Evolutionary conservation across 2,113 vertebrate genomes (phyloP).

Genomic region (Carettochelys insculpta): DNA sequence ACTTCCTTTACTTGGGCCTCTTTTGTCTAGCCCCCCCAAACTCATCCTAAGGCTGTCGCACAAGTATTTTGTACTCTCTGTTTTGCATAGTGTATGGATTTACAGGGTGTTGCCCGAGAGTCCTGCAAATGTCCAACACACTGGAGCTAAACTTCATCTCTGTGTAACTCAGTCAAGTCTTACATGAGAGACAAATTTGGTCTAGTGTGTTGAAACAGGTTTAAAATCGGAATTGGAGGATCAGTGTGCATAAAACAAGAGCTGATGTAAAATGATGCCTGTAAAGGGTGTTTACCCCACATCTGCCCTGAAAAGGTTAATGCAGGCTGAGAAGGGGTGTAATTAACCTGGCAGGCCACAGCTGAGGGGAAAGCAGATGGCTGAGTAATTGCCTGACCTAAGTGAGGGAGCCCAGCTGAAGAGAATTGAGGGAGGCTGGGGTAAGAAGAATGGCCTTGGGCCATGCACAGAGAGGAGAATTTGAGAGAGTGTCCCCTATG

Average conservation of each 20-base stretch:
- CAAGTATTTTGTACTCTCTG: background rate
- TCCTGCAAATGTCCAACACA: constrained; percentile 17
- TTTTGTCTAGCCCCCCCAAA: background rate
- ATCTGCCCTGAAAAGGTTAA: background rate
- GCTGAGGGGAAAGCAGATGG: background rate
- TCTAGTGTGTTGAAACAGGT: background rate
- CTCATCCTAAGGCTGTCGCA: background rate
- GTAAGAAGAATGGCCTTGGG: background rate
- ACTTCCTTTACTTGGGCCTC: background rate
- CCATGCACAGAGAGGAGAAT: background rate
- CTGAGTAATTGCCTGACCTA: background rate
- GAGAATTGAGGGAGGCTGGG: background rate
- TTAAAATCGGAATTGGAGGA: background rate
- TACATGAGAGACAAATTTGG: background rate
- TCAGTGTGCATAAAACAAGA: background rate
- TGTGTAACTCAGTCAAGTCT: background rate
- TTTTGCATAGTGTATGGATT: background rate
- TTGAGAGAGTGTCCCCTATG: background rate
- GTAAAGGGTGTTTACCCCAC: background rate
- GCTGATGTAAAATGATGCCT: background rate
- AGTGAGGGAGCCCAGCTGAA: background rate
- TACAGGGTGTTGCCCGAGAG: background rate
- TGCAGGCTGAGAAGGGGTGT: background rate
- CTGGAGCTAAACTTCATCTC: background rate
- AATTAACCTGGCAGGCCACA: background rate